Conservation (phyloP, 2,113 vertebrate genomes). For the Dasyornis broadbenti region DNA sequence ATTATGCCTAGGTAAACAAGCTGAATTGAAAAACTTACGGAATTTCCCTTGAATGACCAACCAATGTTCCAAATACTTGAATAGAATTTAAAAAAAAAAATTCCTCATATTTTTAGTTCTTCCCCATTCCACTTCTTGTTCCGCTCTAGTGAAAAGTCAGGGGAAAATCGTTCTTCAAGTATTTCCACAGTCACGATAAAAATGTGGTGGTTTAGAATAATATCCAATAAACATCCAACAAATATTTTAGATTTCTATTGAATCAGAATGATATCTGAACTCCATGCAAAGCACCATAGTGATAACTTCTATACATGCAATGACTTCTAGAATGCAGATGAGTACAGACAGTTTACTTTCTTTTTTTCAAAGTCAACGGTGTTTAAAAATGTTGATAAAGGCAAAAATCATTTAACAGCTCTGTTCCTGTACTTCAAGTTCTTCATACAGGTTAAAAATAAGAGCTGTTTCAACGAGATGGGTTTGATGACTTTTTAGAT, state of each 20-base stretch:
- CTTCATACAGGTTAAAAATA: background rate
- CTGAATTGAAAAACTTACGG: background rate
- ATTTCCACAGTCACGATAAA: background rate
- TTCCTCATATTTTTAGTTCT: background rate
- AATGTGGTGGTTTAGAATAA: background rate
- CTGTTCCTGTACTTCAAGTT: background rate
- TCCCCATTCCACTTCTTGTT: background rate
- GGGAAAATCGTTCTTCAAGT: background rate
- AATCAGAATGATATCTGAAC: background rate
- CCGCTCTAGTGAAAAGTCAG: background rate
- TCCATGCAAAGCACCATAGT: background rate
- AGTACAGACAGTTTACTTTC: background rate
- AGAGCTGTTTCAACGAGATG: background rate
- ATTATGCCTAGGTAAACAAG: background rate
- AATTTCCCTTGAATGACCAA: background rate
- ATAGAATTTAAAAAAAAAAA: background rate
- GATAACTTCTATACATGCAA: background rate
- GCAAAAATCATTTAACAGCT: background rate
- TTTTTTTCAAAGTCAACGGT: background rate
- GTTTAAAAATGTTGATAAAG: background rate
- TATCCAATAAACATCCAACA: background rate
- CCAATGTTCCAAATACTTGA: background rate
- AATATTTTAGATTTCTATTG: background rate
- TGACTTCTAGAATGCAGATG: background rate
- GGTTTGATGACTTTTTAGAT: background rate